Evolutionary conservation across 2,113 vertebrate species (phyloP), one percentile per base, ranked within the genome.

Genomic region (Ochotona curzoniae): DNA sequence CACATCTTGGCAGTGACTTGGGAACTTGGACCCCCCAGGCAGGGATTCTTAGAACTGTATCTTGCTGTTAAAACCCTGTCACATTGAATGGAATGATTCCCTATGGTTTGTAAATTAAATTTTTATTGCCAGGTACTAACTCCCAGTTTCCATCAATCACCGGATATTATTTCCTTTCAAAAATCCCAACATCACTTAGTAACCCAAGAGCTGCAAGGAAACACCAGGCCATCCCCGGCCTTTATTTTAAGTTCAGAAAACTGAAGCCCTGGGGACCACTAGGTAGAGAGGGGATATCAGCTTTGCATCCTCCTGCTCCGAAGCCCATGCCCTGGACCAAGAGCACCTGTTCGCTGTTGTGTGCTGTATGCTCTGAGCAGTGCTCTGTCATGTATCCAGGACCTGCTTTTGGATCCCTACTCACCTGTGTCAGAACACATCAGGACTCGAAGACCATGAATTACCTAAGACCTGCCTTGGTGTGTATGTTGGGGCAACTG

Each of bases 311-410:
- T 38, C 32, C 71, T 67, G 0, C 60, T 81, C 44, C 14, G 8
- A 35, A 44, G 60, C 25, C 51, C 7, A 15, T 15, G 3, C 6
- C 9, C 51, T 64, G 1, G 71, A 44, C 64, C 38, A 44, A 49
- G n/a, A 83, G 20, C 35, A 51, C 0, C 26, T 47, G 5, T 32
- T 18, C 60, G n/a, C 51, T 18, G 1, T 44, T 76, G 25, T 61
- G 70, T 79, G 13, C 26, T 54, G 7, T 10, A 30, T 0, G 18
- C 30, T 30, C 5, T 67, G 84, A 35, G 3, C n/a, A 61, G 28
- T 11, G 0, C 12, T 54, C 4, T 57, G 13, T 57, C 25, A 10
- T 30, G 4, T 0, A 0, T 2, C 9, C 0, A 1, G 63, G 69
- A 28, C 32, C 49, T 73, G 25, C 44, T 51, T 15, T 28, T 38